Base-by-base conservation (phyloP, 2,888 invertebrate genomes). In the Ernsta delagoae region DNA sequence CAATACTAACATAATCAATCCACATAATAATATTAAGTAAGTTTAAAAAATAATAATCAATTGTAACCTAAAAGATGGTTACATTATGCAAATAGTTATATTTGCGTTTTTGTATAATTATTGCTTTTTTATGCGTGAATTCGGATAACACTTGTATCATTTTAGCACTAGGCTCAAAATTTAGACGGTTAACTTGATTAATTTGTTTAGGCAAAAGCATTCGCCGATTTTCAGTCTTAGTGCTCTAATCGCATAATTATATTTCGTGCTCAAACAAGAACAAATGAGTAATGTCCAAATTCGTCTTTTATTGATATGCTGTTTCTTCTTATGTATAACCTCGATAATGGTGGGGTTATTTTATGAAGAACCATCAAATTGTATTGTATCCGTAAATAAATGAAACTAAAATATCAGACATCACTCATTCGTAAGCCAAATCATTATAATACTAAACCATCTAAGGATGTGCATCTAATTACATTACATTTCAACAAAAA, bases 171-270 rank as follows among this genome's bases (percentile, higher is more conserved):
- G 68, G 68, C 68, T 67, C 60, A 65, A 71, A 74, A 77, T 74
- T 75, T 75, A 80, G 80, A 80, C 80, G 79, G 79, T 74, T 74
- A 71, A 74, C 67, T 75, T 73, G 75, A 77, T 75, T 74, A 72
- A 70, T 70, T 75, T 71, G 76, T 77, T 80, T 80, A 81, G 80
- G 84, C 81, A 79, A 83, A 85, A 83, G 83, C 83, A 78, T 85
- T 81, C 86, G 87, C 90, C 89, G 84, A 86, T 76, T 54, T 84
- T 92, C 92, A 93, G 92, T 93, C 92, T 93, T 92, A 90, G 87
- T 90, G 91, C 89, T 92, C 87, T 87, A 89, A 84, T 80, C 79
- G 78, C 78, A 43, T 43, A 43, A 39, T 73, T 69, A 68, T 80
- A 79, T 78, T 79, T 80, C 79, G 82, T 85, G 82, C 83, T 81